Percentiles rank a stretch among this genome's conserved stretches.
Conservation (phyloP, 2,888 invertebrate genomes). For the Muscina levida region DNA sequence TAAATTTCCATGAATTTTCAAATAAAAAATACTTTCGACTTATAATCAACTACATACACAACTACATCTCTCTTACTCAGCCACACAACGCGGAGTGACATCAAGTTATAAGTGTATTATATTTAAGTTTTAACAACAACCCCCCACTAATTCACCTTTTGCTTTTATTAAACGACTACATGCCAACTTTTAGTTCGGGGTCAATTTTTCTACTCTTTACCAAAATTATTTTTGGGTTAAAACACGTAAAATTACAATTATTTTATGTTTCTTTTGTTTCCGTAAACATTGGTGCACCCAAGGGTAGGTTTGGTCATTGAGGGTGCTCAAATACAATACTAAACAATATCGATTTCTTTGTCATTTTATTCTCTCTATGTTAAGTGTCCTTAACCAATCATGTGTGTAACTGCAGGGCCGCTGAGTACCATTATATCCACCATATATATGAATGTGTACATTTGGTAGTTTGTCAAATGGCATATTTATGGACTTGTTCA, state of each 20-base stretch:
- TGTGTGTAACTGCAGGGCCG: constrained; percentile 21
- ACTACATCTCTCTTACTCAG: too few relatives aligned
- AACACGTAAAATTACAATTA: constrained; percentile 62
- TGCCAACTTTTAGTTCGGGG: constrained; percentile 53
- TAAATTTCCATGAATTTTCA: too few relatives aligned
- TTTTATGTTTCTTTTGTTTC: constrained; percentile 41
- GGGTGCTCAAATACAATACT: not conserved
- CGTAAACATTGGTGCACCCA: not conserved
- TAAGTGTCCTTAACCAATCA: constrained; percentile 57
- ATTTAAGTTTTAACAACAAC: too few relatives aligned
- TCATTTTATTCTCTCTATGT: constrained; percentile 12
- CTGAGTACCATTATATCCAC: not conserved
- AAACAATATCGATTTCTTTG: constrained; percentile 26
- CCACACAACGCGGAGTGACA: too few relatives aligned
- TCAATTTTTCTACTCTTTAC: constrained; percentile 40
- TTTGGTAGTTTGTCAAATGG: constrained; percentile 50
- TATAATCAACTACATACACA: constrained; percentile 43
- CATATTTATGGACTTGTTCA: constrained; percentile 38
- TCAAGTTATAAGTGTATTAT: too few relatives aligned
- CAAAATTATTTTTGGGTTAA: constrained; percentile 47
- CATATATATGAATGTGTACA: not conserved
- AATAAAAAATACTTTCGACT: too few relatives aligned
- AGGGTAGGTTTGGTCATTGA: not conserved
- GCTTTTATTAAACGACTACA: too few relatives aligned
- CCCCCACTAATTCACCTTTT: constrained; percentile 56